Conservation (phyloP, 2,797 vertebrate genomes). For the Simalia tracyae region DNA sequence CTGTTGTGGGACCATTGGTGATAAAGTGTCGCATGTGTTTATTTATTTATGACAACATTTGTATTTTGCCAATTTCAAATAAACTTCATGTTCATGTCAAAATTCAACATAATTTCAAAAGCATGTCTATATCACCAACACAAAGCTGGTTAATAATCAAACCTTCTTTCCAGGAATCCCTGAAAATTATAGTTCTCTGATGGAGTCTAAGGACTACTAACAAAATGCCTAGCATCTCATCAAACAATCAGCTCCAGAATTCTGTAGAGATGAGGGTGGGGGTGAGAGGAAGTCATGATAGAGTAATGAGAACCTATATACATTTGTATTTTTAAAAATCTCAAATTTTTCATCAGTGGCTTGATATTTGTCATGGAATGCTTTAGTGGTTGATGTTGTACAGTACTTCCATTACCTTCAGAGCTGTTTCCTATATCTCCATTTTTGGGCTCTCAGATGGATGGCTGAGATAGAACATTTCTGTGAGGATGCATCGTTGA, state of each 20-base stretch:
- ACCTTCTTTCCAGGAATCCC: not conserved
- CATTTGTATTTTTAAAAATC: not conserved
- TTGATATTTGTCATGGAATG: not conserved
- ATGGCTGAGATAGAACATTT: not conserved
- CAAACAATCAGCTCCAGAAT: not conserved
- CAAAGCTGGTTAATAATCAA: not conserved
- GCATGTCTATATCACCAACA: not conserved
- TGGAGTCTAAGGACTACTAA: not conserved
- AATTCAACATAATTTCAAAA: not conserved
- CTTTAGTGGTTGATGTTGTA: not conserved
- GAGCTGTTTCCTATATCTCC: not conserved
- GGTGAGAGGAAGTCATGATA: not conserved
- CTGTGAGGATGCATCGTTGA: not conserved
- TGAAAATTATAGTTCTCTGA: not conserved
- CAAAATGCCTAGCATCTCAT: not conserved
- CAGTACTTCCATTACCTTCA: not conserved
- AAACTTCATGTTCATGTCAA: not conserved
- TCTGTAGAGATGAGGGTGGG: not conserved
- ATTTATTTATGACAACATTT: not conserved
- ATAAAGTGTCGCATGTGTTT: not conserved
- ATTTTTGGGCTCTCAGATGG: not conserved
- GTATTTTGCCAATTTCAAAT: not conserved
- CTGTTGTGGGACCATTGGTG: not conserved
- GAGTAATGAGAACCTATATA: not conserved
- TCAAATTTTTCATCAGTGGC: not conserved